Conservation (phyloP, 2,888 invertebrate genomes). For the Catocala nupta region DNA sequence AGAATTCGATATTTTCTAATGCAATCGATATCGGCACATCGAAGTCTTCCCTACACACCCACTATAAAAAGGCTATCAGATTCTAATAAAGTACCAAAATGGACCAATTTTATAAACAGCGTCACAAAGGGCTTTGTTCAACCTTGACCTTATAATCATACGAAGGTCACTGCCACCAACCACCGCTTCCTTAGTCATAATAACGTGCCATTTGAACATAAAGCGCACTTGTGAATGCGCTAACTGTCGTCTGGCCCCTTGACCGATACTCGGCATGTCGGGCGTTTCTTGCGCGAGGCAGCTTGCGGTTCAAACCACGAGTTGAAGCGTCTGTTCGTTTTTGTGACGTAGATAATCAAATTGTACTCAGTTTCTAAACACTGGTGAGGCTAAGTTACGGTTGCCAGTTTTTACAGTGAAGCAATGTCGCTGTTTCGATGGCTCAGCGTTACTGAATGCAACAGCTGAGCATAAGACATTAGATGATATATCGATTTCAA, state of each 20-base stretch:
- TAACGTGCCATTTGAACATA: slow-evolving; percentile 35
- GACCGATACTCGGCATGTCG: slow-evolving; percentile 60
- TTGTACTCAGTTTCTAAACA: background rate
- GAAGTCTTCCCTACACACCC: no score
- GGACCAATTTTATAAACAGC: no score
- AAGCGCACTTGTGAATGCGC: slow-evolving; percentile 40
- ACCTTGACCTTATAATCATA: slow-evolving; percentile 36
- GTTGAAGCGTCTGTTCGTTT: background rate
- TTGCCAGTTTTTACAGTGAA: no score
- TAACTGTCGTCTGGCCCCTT: slow-evolving; percentile 63
- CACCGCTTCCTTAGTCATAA: slow-evolving; percentile 28
- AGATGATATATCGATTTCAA: no score
- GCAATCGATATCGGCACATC: no score
- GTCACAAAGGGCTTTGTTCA: slow-evolving; percentile 16
- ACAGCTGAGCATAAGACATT: no score
- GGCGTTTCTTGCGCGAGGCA: slow-evolving; percentile 49
- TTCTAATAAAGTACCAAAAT: no score
- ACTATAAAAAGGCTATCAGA: no score
- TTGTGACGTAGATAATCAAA: background rate
- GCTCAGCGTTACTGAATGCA: no score
- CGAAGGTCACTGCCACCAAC: slow-evolving; percentile 31
- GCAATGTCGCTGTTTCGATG: no score
- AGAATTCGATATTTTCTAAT: no score
- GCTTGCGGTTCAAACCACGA: slow-evolving; percentile 25
- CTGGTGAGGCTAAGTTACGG: no score